Conservation (phyloP, 1,140 invertebrate species). For the Holcopasites calliopsidis region DNA sequence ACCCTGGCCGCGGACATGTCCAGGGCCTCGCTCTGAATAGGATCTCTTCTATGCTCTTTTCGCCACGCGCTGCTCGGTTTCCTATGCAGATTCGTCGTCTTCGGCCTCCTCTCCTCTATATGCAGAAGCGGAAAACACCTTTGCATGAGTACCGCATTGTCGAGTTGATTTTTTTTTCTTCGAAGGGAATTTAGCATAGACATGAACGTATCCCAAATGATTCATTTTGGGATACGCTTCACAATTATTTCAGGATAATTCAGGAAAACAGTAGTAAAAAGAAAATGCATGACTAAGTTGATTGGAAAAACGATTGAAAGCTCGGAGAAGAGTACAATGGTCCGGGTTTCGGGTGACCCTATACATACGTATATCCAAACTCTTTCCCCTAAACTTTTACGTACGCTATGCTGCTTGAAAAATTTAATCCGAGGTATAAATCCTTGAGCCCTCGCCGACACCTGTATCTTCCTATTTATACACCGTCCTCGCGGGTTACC, state of each 20-base stretch:
- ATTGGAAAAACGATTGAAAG: neutral
- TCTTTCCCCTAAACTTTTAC: neutral
- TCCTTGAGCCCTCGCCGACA: neutral
- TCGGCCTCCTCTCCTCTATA: constrained; percentile 77
- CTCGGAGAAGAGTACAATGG: constrained; percentile 4
- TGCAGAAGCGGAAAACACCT: constrained; percentile 27
- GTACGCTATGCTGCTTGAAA: neutral
- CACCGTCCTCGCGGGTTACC: constrained; percentile 14
- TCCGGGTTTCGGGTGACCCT: constrained; percentile 14
- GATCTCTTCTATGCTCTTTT: constrained; percentile 77
- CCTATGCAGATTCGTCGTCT: constrained; percentile 73
- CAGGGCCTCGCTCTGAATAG: constrained; percentile 77
- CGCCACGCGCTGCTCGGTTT: constrained; percentile 78
- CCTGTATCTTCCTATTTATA: constrained; percentile 24
- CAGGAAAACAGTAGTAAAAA: no score
- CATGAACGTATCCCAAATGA: neutral
- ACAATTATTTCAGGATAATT: no score
- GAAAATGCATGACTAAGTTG: neutral
- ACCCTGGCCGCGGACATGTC: constrained; percentile 76
- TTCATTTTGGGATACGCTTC: no score
- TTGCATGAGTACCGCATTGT: no score
- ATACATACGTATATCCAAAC: no score
- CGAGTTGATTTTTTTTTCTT: no score
- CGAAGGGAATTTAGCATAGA: no score
- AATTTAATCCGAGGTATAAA: neutral